Percentiles rank a stretch among this genome's conserved stretches.
Evolutionary conservation across 2,888 invertebrate species (phyloP).

Genomic region (Lysandra coridon): DNA sequence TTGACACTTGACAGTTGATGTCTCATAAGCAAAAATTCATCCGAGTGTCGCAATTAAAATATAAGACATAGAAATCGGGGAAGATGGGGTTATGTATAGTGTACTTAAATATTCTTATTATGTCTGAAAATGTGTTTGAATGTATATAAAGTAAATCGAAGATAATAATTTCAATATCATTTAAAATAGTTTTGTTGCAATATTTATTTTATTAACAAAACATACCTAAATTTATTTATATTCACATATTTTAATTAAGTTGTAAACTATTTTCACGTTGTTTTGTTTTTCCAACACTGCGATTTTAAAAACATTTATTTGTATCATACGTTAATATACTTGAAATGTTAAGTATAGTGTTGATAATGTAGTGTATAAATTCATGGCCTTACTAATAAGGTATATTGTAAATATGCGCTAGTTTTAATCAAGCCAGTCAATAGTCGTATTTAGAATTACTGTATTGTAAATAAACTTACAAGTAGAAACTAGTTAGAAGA

Average conservation of each 20-base stretch:
- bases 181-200: not conserved
- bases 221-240: not conserved
- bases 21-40: not conserved
- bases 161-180: not conserved
- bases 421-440: conserved; percentile 9
- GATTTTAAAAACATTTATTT: not conserved
- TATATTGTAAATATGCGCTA: conserved; percentile 18
- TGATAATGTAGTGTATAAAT: conserved; percentile 3
- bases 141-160: not conserved
- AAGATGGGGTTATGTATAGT: not conserved
- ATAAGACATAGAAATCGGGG: not conserved
- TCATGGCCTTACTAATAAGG: conserved; percentile 27
- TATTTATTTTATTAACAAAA: not conserved
- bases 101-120: not conserved
- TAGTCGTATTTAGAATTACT: not conserved
- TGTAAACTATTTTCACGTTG: not conserved
- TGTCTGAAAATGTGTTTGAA: not conserved
- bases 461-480: conserved; percentile 3
- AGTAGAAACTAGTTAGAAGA: conserved; percentile 16
- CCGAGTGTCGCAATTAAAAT: not conserved
- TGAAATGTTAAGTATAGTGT: not conserved
- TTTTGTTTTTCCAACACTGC: not conserved
- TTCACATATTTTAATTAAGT: not conserved
- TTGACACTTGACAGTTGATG: not conserved
- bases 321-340: not conserved